These are phyloP conservation scores for Hypomecis punctinalis DNA, from an alignment of 2,888 invertebrate species.

Conservation along the genomic window DNA sequence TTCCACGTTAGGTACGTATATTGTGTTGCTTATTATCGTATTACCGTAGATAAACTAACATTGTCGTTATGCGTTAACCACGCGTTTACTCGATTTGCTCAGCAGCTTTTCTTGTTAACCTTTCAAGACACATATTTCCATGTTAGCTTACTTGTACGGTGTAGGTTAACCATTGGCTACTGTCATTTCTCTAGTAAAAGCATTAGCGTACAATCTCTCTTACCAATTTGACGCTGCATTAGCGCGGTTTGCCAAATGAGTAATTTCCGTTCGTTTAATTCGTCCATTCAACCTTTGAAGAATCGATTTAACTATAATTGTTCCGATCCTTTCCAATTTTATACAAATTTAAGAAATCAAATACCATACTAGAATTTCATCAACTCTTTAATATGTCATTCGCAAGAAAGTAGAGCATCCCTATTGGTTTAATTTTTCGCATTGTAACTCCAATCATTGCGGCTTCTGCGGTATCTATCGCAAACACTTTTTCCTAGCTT, in stretches of 20 bases:
- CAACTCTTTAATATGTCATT: slow-evolving; percentile 11
- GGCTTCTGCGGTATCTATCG: slow-evolving; percentile 56
- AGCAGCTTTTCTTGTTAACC: slow-evolving; percentile 4
- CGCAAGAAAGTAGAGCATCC: slow-evolving; percentile 23
- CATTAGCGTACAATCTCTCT: slow-evolving; percentile 58
- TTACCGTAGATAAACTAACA: slow-evolving; percentile 3
- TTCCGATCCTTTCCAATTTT: slow-evolving; percentile 4
- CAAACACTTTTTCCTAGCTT: slow-evolving; percentile 62
- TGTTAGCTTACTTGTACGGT: not conserved
- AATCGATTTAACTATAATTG: slow-evolving; percentile 54
- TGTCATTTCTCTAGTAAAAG: slow-evolving; percentile 57
- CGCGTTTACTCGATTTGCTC: not conserved
- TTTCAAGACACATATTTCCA: not conserved
- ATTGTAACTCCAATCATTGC: slow-evolving; percentile 56
- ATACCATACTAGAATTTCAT: not conserved
- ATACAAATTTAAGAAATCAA: slow-evolving; percentile 1
- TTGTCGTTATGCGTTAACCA: not conserved
- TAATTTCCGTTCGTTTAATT: slow-evolving; percentile 60
- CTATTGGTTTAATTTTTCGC: slow-evolving; percentile 46
- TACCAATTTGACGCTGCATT: slow-evolving; percentile 69
- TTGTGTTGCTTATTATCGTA: slow-evolving; percentile 1
- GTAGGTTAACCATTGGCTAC: slow-evolving; percentile 47
- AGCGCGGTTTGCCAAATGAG: slow-evolving; percentile 56
- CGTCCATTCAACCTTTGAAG: slow-evolving; percentile 52
- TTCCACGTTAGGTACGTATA: slow-evolving; percentile 37